These are phyloP conservation scores for Nasonia vitripennis DNA, from an alignment of 1,140 invertebrate species.

Conservation along the genomic window DNA sequence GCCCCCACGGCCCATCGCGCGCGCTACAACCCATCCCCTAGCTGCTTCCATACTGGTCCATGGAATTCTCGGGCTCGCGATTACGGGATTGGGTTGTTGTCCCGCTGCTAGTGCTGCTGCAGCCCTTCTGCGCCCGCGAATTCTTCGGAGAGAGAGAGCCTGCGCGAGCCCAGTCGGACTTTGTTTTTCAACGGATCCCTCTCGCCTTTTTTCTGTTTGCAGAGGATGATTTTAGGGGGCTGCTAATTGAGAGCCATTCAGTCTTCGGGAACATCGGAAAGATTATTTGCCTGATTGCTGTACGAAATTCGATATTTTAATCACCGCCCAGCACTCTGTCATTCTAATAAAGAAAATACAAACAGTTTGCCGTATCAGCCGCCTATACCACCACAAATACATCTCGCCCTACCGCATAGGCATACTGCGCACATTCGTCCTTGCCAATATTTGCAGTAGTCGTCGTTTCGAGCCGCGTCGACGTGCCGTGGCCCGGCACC, in stretches of 20 bases:
- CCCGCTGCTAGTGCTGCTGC: too few relatives aligned
- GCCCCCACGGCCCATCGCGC: conserved; percentile 40
- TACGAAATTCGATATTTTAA: too few relatives aligned
- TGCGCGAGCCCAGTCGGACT: not conserved
- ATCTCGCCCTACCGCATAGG: not conserved
- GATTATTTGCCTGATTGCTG: conserved; percentile 5
- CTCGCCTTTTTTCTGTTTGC: not conserved
- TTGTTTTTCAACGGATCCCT: not conserved
- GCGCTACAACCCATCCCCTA: conserved; percentile 25
- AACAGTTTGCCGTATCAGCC: not conserved
- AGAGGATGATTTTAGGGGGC: not conserved
- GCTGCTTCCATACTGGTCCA: conserved; percentile 43
- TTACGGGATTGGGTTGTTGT: too few relatives aligned
- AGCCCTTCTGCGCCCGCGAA: not conserved
- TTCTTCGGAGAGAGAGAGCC: not conserved
- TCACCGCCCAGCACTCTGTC: too few relatives aligned
- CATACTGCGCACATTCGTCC: conserved; percentile 46
- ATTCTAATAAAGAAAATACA: conserved; percentile 13
- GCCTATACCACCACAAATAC: not conserved
- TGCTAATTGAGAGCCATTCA: conserved; percentile 6
- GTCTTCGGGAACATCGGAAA: not conserved
- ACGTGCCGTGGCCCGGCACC: conserved; percentile 69
- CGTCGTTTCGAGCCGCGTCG: conserved; percentile 10
- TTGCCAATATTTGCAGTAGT: conserved; percentile 69
- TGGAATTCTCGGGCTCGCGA: too few relatives aligned